Evolutionary conservation across 2,113 vertebrate genomes (phyloP), one percentile per base, ranked within the genome.

Genomic region (Phrynosoma blainvillii): DNA sequence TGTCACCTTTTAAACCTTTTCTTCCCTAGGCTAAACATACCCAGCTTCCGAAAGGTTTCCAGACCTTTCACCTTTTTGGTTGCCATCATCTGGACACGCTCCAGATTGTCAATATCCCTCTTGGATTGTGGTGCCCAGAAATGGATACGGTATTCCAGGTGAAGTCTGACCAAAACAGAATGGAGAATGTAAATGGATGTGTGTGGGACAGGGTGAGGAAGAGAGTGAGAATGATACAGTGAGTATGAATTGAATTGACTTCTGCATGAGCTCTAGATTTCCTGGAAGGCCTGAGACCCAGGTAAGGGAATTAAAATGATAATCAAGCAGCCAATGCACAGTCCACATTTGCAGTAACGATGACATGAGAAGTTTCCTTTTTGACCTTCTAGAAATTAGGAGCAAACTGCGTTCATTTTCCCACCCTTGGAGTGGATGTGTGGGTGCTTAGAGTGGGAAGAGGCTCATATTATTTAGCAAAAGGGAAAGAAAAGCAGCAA

Each of bases 371-470:
- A 79, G 16, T 84, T 85, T 78, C 81, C 78, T 85, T 90, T 68
- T n/a, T 59, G 54, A 18, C 30, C 89, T 73, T 79, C 79, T 87
- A 76, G 76, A 85, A 88, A 89, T 86, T 82, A 42, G 66, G 56
- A 82, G 71, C 75, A 10, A 80, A 12, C 68, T 0, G 32, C 12
- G 77, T 56, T 85, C 0, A 70, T 86, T 80, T 65, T 66, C 8
- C 59, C 23, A 66, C 25, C 20, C 5, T 47, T 5, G 9, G n/a
- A 1, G 3, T 2, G 70, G 2, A 7, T 47, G 47, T 5, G 47
- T 47, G 47, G 59, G 27, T 30, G 73, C 82, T 4, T 25, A 70
- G 76, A 47, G 21, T 21, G 6, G 32, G 32, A 59, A 73, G 47
- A 47, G 52, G 7, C 32, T 70, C 20, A 6, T 62, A 68, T 56